Percentiles rank a stretch among this genome's conserved stretches.
Evolutionary conservation across 2,888 invertebrate species (phyloP).

Genomic region (Melanostoma scalare): DNA sequence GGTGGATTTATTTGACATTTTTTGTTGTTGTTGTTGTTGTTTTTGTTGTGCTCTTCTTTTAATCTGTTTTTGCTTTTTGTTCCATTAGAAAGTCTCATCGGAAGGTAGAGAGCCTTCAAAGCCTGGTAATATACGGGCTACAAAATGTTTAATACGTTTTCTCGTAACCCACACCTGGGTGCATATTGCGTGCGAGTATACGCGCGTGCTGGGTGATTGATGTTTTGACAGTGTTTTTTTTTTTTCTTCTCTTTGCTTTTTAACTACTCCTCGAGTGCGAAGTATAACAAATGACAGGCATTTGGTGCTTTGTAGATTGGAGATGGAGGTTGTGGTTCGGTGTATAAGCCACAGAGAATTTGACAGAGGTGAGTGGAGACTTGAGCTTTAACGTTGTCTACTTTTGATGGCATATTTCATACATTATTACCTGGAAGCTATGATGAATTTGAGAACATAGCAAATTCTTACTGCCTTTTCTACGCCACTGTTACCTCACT

Average conservation of each 20-base stretch:
- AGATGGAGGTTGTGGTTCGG: no score
- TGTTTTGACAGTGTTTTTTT: conserved; percentile 13
- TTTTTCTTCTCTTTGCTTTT: neutral
- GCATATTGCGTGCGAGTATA: neutral
- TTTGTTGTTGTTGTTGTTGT: neutral
- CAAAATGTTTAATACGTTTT: conserved; percentile 7
- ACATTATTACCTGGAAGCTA: no score
- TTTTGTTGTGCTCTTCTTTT: neutral
- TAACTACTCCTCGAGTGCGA: conserved; percentile 4
- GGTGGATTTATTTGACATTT: conserved; percentile 38
- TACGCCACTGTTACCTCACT: no score
- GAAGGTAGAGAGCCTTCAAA: conserved; percentile 7
- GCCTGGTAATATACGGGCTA: conserved; percentile 13
- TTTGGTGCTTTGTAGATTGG: neutral
- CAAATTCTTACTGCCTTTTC: no score
- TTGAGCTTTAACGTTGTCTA: no score
- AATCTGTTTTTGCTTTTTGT: conserved; percentile 20
- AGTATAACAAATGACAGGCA: conserved; percentile 17
- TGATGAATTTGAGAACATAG: no score
- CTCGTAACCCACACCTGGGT: conserved; percentile 12
- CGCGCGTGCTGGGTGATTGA: conserved; percentile 9
- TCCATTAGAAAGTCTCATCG: conserved; percentile 19
- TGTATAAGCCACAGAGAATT: no score
- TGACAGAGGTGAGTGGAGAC: no score
- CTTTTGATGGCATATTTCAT: no score